Evolutionary conservation across 2,888 invertebrate genomes (phyloP).

Genomic region (Stenodema calcarata): DNA sequence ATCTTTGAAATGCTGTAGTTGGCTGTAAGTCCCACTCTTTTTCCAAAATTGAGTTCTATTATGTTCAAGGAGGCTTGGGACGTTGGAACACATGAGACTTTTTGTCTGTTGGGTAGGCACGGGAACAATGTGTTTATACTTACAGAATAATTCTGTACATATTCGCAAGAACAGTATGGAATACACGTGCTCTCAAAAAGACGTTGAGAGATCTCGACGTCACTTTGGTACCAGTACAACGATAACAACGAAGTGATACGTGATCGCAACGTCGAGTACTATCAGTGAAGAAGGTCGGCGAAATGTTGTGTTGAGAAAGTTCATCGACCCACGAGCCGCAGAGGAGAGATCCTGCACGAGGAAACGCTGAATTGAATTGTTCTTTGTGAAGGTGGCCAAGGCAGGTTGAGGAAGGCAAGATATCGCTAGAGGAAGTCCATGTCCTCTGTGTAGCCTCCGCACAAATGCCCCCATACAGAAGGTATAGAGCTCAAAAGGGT

Average conservation of each 20-base stretch:
- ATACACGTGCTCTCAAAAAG: too few species aligned
- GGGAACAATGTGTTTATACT: too few species aligned
- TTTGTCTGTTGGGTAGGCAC: too few species aligned
- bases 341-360: background rate
- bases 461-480: background rate
- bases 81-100: too few species aligned
- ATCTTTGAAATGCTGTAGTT: too few species aligned
- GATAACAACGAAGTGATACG: background rate
- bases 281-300: background rate
- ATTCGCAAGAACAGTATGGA: too few species aligned
- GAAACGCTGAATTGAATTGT: constrained; percentile 2
- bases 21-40: too few species aligned
- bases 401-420: background rate
- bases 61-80: too few species aligned
- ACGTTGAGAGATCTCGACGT: too few species aligned
- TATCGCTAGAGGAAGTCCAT: background rate
- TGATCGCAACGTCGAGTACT: background rate
- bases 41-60: too few species aligned
- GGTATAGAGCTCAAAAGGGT: background rate
- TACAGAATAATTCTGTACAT: too few species aligned
- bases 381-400: background rate
- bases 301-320: background rate
- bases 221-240: too few species aligned
- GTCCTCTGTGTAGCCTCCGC: background rate
- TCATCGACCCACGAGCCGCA: background rate